Evolutionary conservation across 2,797 vertebrate genomes (phyloP), one percentile per base, ranked within the genome.

Genomic region (Channallabes apus): DNA sequence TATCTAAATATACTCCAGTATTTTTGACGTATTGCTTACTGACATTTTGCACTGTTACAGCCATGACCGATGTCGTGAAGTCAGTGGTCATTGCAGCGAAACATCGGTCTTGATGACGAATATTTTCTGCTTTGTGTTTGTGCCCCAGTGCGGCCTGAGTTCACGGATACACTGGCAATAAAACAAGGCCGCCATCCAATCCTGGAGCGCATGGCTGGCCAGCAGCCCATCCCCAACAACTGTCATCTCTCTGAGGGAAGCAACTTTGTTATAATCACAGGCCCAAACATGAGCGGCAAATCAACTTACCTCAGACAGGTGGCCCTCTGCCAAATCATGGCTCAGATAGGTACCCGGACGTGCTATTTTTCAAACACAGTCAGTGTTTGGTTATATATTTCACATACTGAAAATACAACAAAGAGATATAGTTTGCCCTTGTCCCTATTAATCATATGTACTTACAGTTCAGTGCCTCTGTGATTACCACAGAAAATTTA

Each of bases 231-330:
- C 46, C 93, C 97, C 14, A 99, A 99, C 92, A 97, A 98, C 90
- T 96, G 94, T 0, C 99, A 97, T 86, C 94, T 99, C 90, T 96
- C 96, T 9, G 97, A 97, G 91, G 97, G 97, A 86, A 97, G 93
- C 93, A 99, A 99, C 94, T 98, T 99, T 91, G 90, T 97, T 87
- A 96, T 99, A 88, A 94, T 99, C 90, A 98, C 98, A 35, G 98
- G 98, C 87, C 98, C 98, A 86, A 99, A 99, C 91, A 99, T 99
- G 98, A 99, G 98, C 83, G 98, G 98, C 86, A 99, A 99, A 89
- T 99, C 98, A 86, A 99, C 97, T 0, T 99, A 98, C 90, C 94
- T 99, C 87, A 99, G 97, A 91, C 98, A 99, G 90, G 97, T 98
- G 94, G 97, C 97, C 0, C 95, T 99, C 88, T 98, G 96, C 94